These are phyloP conservation scores for Trinorchestia longiramus DNA, from an alignment of 1,140 invertebrate genomes.

Conservation along the genomic window DNA sequence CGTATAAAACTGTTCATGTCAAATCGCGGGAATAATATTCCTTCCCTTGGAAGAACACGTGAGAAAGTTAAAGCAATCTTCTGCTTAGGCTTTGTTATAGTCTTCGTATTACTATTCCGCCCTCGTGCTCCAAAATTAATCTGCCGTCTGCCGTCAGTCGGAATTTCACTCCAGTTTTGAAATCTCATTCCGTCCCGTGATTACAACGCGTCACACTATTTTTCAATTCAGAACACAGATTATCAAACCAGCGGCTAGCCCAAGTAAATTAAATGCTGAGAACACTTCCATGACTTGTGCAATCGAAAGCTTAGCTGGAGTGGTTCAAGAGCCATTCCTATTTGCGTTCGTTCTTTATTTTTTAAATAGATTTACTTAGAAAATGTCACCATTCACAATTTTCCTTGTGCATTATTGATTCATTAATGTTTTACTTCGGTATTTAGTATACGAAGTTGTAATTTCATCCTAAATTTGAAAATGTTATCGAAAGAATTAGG, in stretches of 20 bases:
- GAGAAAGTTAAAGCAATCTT: neutral
- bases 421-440: no score
- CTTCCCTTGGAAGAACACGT: neutral
- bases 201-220: neutral
- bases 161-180: neutral
- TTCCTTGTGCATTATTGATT: no score
- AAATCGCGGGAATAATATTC: neutral
- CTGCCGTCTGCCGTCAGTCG: neutral
- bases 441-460: no score
- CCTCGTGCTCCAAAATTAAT: neutral
- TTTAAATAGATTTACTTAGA: neutral
- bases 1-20: neutral
- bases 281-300: neutral
- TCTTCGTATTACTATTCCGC: neutral
- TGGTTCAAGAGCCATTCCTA: neutral
- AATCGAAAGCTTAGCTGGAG: neutral
- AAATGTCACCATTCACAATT: neutral
- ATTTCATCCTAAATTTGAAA: no score
- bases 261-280: neutral
- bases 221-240: neutral
- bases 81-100: neutral
- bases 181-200: neutral
- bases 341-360: neutral
- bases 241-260: neutral
- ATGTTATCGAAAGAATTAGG: no score